These are phyloP conservation scores for Thryonomys swinderianus DNA, from an alignment of 2,113 vertebrate genomes.

Conservation along the genomic window DNA sequence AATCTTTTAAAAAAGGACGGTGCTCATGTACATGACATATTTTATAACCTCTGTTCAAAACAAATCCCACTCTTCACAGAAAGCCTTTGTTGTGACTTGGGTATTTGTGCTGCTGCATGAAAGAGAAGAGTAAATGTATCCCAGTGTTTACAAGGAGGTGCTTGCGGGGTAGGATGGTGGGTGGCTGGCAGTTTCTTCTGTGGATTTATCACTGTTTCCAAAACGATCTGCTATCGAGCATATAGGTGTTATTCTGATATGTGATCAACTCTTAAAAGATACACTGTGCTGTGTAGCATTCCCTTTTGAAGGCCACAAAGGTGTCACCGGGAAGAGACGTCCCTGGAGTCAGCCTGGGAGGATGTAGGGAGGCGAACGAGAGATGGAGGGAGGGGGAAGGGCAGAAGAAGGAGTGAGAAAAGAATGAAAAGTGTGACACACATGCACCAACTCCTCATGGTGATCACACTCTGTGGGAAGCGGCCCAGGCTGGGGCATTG, in stretches of 20 bases:
- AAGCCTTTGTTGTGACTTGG: not conserved
- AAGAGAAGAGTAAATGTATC: not conserved
- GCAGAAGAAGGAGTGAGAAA: no score
- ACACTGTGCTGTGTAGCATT: not conserved
- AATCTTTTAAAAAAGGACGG: not conserved
- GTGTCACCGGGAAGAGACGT: accelerated
- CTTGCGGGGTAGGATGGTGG: no score
- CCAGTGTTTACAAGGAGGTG: not conserved
- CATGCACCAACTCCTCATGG: not conserved
- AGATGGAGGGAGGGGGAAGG: not conserved
- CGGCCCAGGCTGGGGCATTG: no score
- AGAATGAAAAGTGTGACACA: not conserved
- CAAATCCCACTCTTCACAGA: no score
- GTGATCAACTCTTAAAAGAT: not conserved
- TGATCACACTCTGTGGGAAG: no score
- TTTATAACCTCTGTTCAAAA: not conserved
- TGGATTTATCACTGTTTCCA: not conserved
- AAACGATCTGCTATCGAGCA: not conserved
- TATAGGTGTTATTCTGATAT: not conserved
- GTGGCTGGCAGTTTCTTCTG: not conserved
- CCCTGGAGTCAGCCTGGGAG: not conserved
- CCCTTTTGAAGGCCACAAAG: accelerated
- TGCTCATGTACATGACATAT: not conserved
- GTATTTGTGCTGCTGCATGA: no score
- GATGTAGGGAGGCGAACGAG: not conserved